Conservation (phyloP, 2,113 vertebrate species). For the Actenoides hombroni region DNA sequence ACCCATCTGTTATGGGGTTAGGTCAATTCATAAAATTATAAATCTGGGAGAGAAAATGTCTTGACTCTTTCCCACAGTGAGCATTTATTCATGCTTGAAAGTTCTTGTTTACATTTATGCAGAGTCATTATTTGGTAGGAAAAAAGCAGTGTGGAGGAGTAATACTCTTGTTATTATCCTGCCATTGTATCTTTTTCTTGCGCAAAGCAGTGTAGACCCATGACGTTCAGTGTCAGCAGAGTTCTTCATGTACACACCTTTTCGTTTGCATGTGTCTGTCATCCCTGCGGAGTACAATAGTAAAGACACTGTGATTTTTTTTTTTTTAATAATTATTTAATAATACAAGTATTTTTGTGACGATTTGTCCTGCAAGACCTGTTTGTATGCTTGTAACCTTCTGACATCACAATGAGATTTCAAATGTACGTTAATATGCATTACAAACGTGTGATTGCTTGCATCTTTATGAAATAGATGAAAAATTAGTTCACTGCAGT, state of each 20-base stretch:
- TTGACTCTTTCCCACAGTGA: not conserved
- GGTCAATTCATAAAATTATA: slow-evolving; percentile 49
- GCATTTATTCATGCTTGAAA: slow-evolving; percentile 19
- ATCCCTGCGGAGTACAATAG: not conserved
- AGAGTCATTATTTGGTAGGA: not conserved
- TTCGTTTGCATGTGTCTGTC: not conserved
- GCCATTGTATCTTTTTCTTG: not conserved
- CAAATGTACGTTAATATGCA: not conserved
- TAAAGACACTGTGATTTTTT: not conserved
- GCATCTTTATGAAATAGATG: slow-evolving; percentile 23
- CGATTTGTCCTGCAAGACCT: not conserved
- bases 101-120: not conserved
- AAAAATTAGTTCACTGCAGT: slow-evolving; percentile 48
- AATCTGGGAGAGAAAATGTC: not conserved
- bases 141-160: not conserved
- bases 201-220: not conserved
- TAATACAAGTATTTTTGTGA: not conserved
- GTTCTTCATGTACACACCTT: not conserved
- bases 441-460: slow-evolving; percentile 4
- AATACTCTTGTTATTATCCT: not conserved
- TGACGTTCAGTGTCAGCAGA: not conserved
- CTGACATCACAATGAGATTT: not conserved
- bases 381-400: slow-evolving; percentile 4
- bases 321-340: not conserved
- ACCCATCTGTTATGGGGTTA: slow-evolving; percentile 21